Conservation (phyloP, 2,888 invertebrate species). For the Caenorhabditis sp. region DNA sequence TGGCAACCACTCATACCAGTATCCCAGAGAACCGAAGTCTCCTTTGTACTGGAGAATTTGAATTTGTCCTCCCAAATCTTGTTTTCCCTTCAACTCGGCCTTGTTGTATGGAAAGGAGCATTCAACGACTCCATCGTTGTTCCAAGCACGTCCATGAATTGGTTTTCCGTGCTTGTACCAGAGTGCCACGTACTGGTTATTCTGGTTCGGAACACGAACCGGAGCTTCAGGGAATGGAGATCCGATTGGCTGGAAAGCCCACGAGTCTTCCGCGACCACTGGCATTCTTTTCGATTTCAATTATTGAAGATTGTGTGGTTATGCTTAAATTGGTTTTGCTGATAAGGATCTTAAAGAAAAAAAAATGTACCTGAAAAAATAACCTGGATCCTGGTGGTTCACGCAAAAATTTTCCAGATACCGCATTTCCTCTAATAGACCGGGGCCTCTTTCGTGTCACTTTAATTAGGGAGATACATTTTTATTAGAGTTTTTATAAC, state of each 20-base stretch:
- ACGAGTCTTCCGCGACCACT: slow-evolving; percentile 39
- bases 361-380: too few relatives aligned
- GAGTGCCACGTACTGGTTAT: slow-evolving; percentile 76
- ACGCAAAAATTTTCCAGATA: neutral
- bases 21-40: slow-evolving; percentile 66
- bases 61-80: slow-evolving; percentile 76
- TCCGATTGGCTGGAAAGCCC: slow-evolving; percentile 75
- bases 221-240: slow-evolving; percentile 76
- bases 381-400: too few relatives aligned
- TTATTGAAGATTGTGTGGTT: neutral
- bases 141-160: slow-evolving; percentile 76
- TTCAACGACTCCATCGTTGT: slow-evolving; percentile 76
- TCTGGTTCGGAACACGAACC: slow-evolving; percentile 70
- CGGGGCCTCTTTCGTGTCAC: too few relatives aligned
- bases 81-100: slow-evolving; percentile 73
- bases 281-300: slow-evolving; percentile 14
- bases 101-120: slow-evolving; percentile 77
- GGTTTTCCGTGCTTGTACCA: slow-evolving; percentile 79
- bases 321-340: neutral
- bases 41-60: slow-evolving; percentile 77
- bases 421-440: too few relatives aligned
- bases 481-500: too few relatives aligned
- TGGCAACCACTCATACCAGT: slow-evolving; percentile 77
- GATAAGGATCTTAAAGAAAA: neutral
- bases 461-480: too few relatives aligned